Evolutionary conservation across 2,888 invertebrate genomes (phyloP).

Genomic region (Idaea dimidiata): DNA sequence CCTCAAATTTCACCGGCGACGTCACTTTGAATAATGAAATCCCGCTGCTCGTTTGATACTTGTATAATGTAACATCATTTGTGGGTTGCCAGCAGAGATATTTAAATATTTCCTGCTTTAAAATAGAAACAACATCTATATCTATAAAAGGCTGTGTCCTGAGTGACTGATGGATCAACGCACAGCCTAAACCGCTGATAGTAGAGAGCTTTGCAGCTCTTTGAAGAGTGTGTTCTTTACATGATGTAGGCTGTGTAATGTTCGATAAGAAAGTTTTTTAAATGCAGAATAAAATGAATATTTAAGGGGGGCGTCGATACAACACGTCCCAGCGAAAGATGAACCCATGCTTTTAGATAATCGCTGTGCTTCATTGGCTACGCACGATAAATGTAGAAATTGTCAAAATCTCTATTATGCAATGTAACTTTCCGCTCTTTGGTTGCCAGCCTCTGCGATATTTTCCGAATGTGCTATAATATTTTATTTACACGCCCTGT

Average conservation of each 20-base stretch:
- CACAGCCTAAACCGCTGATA: no score
- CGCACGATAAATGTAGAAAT: not conserved
- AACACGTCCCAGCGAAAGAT: no score
- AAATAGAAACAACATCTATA: not conserved
- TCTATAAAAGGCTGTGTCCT: no score
- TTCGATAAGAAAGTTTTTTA: no score
- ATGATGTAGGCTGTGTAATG: no score
- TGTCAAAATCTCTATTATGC: not conserved
- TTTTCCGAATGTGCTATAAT: not conserved
- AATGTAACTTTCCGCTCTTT: not conserved
- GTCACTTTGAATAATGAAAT: slow-evolving; percentile 59
- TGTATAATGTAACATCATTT: slow-evolving; percentile 16
- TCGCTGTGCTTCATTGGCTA: no score
- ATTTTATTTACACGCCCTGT: not conserved
- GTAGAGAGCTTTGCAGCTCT: no score
- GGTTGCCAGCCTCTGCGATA: not conserved
- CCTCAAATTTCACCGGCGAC: slow-evolving; percentile 44
- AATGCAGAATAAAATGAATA: no score
- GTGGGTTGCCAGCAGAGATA: slow-evolving; percentile 7
- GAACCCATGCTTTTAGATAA: no score
- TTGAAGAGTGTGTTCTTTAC: no score
- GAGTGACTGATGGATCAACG: no score
- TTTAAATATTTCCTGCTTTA: not conserved
- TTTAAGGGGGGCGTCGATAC: no score
- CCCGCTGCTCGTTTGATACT: slow-evolving; percentile 15